Base-by-base conservation (phyloP, 2,113 vertebrate species). In the Corythornis madagascariensis region DNA sequence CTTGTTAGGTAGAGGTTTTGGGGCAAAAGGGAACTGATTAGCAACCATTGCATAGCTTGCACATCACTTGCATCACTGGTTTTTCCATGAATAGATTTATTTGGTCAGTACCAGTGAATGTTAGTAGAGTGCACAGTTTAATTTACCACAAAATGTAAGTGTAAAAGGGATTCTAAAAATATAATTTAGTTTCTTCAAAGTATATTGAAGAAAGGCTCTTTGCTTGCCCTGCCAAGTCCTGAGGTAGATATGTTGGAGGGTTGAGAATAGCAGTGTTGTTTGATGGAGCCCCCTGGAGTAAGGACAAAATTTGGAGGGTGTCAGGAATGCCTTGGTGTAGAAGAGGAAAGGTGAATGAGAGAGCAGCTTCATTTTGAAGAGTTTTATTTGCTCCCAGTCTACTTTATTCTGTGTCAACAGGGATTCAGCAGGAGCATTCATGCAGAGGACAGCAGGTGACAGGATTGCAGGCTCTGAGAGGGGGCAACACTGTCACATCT, bases 371-470 rank as follows among this genome's bases (percentile, higher is more conserved):
- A 48, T 85, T 85, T 93, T 71, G 55, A 63, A 84, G 56, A 73
- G 18, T 69, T 82, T 85, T 59, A 50, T 84, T 86, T 94, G 50
- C 31, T 61, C 33, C 15, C 45, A 65, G 55, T 73, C 91, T 85
- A 60, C 71, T 91, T 89, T 66, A 56, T 88, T 89, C 66, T 65
- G 18, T 64, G 72, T 92, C 78, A 82, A 18, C 26, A n/a, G 53
- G 61, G 70, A 96, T 94, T 87, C 71, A 85, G 77, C 57, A 55
- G 73, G 42, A 90, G 86, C 84, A 90, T 69, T 93, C 83, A 93
- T 80, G 67, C 89, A 94, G 86, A 67, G 92, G 81, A 89, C 63
- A 66, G 81, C 86, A 85, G 86, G 94, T 93, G 86, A 76, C 73
- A 85, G 78, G 45, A 86, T 86, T 67, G 61, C 29, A 2, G 3